Conservation (phyloP, 2,113 vertebrate species). For the Vulpes lagopus region DNA sequence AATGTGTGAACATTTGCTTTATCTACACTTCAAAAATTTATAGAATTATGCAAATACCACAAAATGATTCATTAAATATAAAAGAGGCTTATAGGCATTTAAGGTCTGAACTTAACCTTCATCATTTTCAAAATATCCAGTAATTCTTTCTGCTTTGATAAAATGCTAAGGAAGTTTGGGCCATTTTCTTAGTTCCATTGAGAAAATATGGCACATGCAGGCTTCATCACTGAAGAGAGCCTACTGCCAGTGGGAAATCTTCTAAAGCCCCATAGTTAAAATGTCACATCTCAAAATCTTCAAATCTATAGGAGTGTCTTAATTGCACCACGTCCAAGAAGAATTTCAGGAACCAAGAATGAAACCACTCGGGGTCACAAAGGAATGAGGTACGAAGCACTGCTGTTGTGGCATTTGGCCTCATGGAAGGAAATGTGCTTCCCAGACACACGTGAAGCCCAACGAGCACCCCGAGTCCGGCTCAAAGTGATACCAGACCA, state of each 20-base stretch:
- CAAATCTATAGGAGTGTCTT: conserved; percentile 50
- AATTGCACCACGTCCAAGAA: background rate
- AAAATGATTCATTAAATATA: conserved; percentile 81
- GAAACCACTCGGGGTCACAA: background rate
- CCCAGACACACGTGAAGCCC: conserved; percentile 51
- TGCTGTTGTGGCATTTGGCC: background rate
- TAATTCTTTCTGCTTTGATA: conserved; percentile 61
- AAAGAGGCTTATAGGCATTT: conserved; percentile 76
- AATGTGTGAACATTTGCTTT: conserved; percentile 71
- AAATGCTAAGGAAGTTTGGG: conserved; percentile 62
- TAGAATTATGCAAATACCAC: conserved; percentile 79
- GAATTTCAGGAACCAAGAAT: conserved; percentile 20
- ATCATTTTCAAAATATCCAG: conserved; percentile 63
- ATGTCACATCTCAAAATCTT: conserved; percentile 66
- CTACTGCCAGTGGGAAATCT: conserved; percentile 54
- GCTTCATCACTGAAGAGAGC: conserved; percentile 29
- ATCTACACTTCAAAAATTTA: conserved; percentile 78
- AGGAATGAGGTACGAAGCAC: background rate
- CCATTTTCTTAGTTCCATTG: conserved; percentile 41
- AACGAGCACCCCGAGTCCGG: conserved; percentile 5
- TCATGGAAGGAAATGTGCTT: background rate
- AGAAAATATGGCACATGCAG: background rate
- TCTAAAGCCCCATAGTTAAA: background rate
- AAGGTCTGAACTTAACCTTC: conserved; percentile 50
- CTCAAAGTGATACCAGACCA: conserved; percentile 55